Base-by-base conservation (phyloP, 2,888 invertebrate genomes). In the Eilema depressum region DNA sequence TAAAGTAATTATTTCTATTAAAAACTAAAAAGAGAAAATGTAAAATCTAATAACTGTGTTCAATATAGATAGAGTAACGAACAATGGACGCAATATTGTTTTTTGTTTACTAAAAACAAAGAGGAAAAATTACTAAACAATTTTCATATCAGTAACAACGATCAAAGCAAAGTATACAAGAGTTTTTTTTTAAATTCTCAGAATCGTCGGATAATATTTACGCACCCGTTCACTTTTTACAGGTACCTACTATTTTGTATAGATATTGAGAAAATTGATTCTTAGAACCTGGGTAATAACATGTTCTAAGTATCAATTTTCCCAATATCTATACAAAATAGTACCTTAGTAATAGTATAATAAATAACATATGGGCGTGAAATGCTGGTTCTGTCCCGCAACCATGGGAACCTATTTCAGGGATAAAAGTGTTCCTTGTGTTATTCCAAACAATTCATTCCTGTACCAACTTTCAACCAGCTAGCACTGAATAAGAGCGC, bases 81-180 rank as follows among this genome's bases (percentile, higher is more conserved):
- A 53, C 53, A n/a, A 53, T 53, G 53, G n/a, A 8, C 20, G 53
- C 53, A n/a, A n/a, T n/a, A n/a, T n/a, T 53, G n/a, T 20, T 53
- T 14, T n/a, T n/a, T n/a, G 20, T n/a, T 53, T n/a, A 53, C 53
- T n/a, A 7, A 10, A 53, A 53, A 53, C n/a, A 53, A 53, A 53
- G 53, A 53, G 53, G 53, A n/a, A 53, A 53, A 53, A 53, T 53
- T n/a, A 53, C 8, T 53, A n/a, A 53, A 53, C n/a, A 53, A 53
- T 53, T 53, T 53, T 53, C 53, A 53, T 47, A 20, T 47, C 20
- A 47, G 47, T 47, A 47, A 20, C 47, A 47, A 20, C 20, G 47
- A 47, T 47, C 47, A 47, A 47, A 47, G 47, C 20, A n/a, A n/a
- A n/a, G 20, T 20, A 47, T 20, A 47, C 20, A 47, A 53, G 53